Percentiles rank a stretch among this genome's conserved stretches.
These are phyloP conservation scores for Syrista parreyssii DNA, from an alignment of 2,888 invertebrate genomes.

Conservation along the genomic window DNA sequence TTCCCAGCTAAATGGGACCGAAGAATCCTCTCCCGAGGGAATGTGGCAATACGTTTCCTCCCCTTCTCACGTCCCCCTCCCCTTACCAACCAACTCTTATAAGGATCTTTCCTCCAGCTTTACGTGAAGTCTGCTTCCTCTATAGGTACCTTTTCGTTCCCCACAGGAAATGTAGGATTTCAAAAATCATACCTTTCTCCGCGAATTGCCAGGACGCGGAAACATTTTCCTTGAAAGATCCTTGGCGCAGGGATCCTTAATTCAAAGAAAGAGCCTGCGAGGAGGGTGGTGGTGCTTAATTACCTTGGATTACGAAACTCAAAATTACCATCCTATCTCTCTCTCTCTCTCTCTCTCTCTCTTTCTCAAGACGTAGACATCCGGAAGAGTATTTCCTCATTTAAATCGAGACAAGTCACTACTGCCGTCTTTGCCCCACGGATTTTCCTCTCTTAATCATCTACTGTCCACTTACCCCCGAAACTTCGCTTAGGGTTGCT, in stretches of 20 bases:
- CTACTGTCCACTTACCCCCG: too few species aligned
- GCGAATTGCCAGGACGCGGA: background rate
- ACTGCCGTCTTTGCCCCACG: too few species aligned
- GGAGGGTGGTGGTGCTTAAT: too few species aligned
- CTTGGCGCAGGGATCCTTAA: conserved; percentile 12
- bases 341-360: conserved; percentile 10
- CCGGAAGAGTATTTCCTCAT: too few species aligned
- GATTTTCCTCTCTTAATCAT: too few species aligned
- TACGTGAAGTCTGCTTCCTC: too few species aligned
- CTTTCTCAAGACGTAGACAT: background rate
- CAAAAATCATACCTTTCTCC: conserved; percentile 14
- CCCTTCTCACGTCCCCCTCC: background rate
- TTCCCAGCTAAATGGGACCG: conserved; percentile 15
- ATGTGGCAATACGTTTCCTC: background rate
- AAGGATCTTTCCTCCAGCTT: too few species aligned
- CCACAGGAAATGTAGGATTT: conserved; percentile 20
- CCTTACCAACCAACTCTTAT: too few species aligned
- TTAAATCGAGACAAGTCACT: too few species aligned
- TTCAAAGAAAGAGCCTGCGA: background rate
- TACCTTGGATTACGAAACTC: conserved; percentile 10
- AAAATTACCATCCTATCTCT: conserved; percentile 23
- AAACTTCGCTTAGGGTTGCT: too few species aligned
- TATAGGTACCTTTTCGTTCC: conserved; percentile 6
- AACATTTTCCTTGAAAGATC: background rate
- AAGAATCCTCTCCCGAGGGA: conserved; percentile 15